phyloP scores from a whole-genome alignment of 2,888 invertebrate species.

The Machimus rusticus region DNA sequence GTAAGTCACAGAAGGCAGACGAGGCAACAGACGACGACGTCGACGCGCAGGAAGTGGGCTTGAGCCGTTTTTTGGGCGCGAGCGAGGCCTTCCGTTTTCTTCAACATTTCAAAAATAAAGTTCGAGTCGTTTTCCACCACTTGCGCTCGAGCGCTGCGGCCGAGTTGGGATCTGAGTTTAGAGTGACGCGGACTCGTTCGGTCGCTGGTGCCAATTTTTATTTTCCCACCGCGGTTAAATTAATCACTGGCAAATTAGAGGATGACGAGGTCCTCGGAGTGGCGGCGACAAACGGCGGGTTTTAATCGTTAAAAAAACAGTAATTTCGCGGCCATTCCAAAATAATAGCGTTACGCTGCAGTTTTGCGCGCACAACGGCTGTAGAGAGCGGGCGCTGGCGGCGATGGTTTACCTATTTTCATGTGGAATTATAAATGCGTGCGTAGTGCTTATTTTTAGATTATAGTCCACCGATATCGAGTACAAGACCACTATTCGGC shows the following conservation, averaged over 20 bases:
- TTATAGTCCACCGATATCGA: constrained; percentile 25
- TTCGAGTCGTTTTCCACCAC: neutral
- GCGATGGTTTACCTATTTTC: neutral
- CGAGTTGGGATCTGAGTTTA: neutral
- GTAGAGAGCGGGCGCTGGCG: neutral
- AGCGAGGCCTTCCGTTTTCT: neutral
- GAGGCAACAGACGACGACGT: neutral
- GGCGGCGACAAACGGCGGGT: neutral
- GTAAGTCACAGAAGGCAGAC: neutral
- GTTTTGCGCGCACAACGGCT: neutral
- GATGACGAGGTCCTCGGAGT: neutral
- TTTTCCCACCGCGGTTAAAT: neutral
- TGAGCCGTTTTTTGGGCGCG: neutral
- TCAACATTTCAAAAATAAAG: neutral
- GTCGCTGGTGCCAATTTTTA: neutral
- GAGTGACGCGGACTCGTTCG: neutral
- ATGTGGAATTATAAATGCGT: constrained; percentile 39
- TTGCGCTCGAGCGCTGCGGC: neutral
- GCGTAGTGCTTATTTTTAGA: constrained; percentile 44
- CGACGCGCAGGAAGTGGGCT: neutral
- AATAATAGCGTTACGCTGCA: constrained; percentile 23
- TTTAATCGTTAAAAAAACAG: neutral
- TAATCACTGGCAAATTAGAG: neutral
- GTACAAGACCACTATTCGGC: constrained; percentile 21
- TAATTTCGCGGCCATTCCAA: neutral